Evolutionary conservation across 2,888 invertebrate genomes (phyloP).

Genomic region (Cheilosia vulpina): DNA sequence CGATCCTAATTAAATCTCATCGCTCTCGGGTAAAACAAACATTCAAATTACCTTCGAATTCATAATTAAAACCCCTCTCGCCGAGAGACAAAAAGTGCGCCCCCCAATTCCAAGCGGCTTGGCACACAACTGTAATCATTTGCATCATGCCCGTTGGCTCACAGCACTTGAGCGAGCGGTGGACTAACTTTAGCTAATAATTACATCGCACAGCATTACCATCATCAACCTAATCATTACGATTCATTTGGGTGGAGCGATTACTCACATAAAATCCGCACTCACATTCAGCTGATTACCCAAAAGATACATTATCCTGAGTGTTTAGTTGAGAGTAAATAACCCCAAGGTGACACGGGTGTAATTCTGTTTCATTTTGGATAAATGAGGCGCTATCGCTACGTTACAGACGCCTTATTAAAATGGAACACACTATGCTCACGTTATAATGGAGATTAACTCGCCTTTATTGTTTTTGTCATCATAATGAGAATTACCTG

Average conservation of each 20-base stretch:
- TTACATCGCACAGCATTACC: constrained; percentile 47
- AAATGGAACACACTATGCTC: constrained; percentile 16
- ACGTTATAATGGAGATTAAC: constrained; percentile 27
- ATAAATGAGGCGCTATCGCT: constrained; percentile 48
- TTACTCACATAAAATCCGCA: constrained; percentile 36
- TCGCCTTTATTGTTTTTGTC: constrained; percentile 35
- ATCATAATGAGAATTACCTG: constrained; percentile 20
- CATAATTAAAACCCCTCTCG: constrained; percentile 23
- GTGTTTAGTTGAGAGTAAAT: constrained; percentile 36
- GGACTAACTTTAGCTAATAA: constrained; percentile 32
- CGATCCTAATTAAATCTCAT: constrained; percentile 11
- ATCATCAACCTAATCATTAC: constrained; percentile 44
- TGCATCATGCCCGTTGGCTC: neutral
- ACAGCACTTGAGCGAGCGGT: neutral
- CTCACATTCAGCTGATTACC: constrained; percentile 16
- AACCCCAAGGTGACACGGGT: constrained; percentile 42
- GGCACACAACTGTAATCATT: neutral
- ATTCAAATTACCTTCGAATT: constrained; percentile 14
- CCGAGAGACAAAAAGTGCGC: constrained; percentile 23
- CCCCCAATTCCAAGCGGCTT: constrained; percentile 22
- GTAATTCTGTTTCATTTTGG: constrained; percentile 51
- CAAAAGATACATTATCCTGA: constrained; percentile 3
- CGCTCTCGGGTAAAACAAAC: neutral
- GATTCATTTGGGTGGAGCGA: constrained; percentile 37
- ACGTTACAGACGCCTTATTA: constrained; percentile 57